Percentiles rank a stretch among this genome's conserved stretches.
phyloP scores from a whole-genome alignment of 2,888 invertebrate species.

The Ichneumon xanthorius region DNA sequence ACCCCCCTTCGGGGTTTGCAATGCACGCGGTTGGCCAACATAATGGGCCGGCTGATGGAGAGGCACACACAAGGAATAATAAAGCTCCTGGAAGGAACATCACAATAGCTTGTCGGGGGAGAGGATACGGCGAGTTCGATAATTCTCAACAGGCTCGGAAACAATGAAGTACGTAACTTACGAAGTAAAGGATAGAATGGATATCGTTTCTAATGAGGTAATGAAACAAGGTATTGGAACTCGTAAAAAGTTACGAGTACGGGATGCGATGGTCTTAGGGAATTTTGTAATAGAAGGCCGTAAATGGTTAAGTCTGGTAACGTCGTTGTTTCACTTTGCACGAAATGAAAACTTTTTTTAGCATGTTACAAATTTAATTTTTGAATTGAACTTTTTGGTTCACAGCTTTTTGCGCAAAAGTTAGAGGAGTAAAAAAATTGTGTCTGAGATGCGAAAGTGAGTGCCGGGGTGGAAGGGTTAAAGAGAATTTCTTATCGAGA shows the following conservation, averaged over 20 bases:
- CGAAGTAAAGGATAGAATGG: background rate
- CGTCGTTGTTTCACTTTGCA: too few species aligned
- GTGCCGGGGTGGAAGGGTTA: too few species aligned
- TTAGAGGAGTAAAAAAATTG: background rate
- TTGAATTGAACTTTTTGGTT: too few species aligned
- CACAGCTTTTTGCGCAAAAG: background rate
- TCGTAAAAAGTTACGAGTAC: too few species aligned
- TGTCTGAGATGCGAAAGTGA: background rate
- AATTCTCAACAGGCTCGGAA: background rate
- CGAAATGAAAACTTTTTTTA: too few species aligned
- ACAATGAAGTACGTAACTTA: background rate
- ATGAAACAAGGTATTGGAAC: too few species aligned
- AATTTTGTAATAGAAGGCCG: too few species aligned
- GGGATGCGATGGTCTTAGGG: too few species aligned
- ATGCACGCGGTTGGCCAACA: conserved; percentile 25
- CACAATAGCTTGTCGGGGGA: background rate
- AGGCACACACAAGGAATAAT: background rate
- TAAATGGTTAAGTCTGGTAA: too few species aligned
- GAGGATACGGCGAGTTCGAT: background rate
- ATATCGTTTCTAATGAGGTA: background rate
- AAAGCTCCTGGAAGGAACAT: background rate
- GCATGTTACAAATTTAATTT: too few species aligned
- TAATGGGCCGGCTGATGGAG: conserved; percentile 9
- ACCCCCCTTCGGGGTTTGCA: conserved; percentile 9
- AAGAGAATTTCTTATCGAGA: background rate